Conservation (phyloP, 2,113 vertebrate genomes). For the Sphyrna mokarran region DNA sequence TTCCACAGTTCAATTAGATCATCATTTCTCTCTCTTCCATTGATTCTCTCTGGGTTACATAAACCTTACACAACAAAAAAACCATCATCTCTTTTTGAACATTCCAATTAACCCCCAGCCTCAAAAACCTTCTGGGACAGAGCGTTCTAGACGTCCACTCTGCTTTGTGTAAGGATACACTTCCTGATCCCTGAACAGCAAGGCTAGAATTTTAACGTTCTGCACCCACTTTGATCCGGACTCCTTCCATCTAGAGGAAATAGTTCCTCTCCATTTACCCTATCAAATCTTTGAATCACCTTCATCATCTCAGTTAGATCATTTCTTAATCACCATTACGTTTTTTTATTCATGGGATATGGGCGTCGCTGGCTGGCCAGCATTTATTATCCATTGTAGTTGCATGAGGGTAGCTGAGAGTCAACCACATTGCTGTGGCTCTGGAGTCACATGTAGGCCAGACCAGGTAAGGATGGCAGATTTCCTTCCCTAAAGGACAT, state of each 20-base stretch:
- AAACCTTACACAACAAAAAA: neutral
- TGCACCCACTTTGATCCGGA: neutral
- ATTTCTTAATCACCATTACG: neutral
- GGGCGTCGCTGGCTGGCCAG: no score
- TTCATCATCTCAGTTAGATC: neutral
- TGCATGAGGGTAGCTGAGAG: no score
- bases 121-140: neutral
- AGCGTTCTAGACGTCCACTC: neutral
- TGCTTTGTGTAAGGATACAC: neutral
- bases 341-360: no score
- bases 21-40: neutral
- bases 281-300: neutral
- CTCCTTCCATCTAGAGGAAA: neutral
- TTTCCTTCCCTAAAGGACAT: no score
- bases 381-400: no score
- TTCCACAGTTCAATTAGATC: neutral
- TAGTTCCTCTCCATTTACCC: neutral
- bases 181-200: neutral
- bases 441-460: no score
- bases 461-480: no score
- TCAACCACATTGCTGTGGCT: no score
- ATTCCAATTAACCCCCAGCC: neutral
- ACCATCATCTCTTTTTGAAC: neutral
- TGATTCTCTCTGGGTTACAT: neutral
- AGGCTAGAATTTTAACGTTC: neutral